Evolutionary conservation across 2,888 invertebrate genomes (phyloP).

Genomic region (Thereva unica): DNA sequence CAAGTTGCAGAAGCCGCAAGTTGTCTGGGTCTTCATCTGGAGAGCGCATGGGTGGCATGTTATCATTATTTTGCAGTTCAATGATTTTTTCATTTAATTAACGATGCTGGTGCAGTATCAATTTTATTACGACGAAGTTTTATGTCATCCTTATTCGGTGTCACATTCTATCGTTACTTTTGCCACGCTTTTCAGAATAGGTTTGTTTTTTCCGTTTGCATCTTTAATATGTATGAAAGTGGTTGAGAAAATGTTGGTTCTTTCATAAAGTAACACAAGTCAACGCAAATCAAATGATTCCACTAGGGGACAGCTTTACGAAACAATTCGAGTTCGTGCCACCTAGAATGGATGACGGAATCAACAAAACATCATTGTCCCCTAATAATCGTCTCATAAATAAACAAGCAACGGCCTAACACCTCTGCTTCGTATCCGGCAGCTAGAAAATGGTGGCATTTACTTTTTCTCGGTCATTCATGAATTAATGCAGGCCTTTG

Average conservation of each 20-base stretch:
- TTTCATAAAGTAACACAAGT: no score
- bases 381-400: constrained; percentile 39
- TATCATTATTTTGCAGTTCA: constrained; percentile 2
- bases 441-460: constrained; percentile 21
- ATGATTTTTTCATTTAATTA: constrained; percentile 11
- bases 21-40: no score
- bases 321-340: constrained; percentile 20
- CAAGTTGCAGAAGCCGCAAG: no score
- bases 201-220: no score
- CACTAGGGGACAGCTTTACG: no score
- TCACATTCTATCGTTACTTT: no score
- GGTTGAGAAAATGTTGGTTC: no score
- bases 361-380: constrained; percentile 34
- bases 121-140: not conserved
- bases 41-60: not conserved
- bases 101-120: not conserved
- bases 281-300: no score
- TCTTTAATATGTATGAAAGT: no score
- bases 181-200: no score
- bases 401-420: constrained; percentile 41
- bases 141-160: no score
- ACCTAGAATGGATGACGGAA: constrained; percentile 19
- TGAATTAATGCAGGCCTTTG: constrained; percentile 24
- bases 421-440: constrained; percentile 22
- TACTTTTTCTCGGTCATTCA: constrained; percentile 6